These are phyloP conservation scores for Chiroxiphia lanceolata DNA, from an alignment of 2,797 vertebrate genomes.

Conservation along the genomic window DNA sequence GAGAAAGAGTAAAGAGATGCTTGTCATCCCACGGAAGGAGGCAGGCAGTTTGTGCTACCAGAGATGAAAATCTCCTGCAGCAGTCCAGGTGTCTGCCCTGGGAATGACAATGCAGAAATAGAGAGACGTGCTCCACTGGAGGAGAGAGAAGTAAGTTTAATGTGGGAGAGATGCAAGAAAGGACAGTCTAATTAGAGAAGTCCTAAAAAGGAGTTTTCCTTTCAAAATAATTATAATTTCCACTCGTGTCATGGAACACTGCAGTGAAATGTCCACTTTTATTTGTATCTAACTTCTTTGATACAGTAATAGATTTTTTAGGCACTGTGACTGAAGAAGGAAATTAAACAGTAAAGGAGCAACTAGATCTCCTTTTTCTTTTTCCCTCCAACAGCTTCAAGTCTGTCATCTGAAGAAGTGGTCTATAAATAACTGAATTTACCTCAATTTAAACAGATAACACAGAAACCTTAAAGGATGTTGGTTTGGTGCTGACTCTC, in stretches of 20 bases:
- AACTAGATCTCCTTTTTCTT: neutral
- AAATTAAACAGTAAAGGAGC: neutral
- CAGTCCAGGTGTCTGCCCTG: slow-evolving; percentile 41
- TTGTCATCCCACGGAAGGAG: neutral
- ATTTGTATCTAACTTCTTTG: neutral
- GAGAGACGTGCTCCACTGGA: neutral
- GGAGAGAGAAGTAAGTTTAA: neutral
- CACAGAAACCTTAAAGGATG: neutral
- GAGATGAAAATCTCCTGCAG: slow-evolving; percentile 7
- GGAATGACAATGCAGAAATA: slow-evolving; percentile 64
- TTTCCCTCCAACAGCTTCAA: neutral
- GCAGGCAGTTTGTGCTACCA: neutral
- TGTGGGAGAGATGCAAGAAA: neutral
- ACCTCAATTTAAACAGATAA: neutral
- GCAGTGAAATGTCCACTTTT: neutral
- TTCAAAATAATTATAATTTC: neutral
- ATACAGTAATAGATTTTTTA: neutral
- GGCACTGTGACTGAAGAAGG: neutral
- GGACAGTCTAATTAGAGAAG: neutral
- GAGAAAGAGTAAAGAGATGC: neutral
- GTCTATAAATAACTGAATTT: neutral
- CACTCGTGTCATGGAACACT: neutral
- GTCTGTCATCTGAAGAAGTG: neutral
- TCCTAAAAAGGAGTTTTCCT: neutral
- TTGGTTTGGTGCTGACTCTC: neutral